A percentile compares a stretch with the other conserved stretches of the same genome.
Conservation (phyloP, 2,888 invertebrate genomes). For the Drosophila quinaria region DNA sequence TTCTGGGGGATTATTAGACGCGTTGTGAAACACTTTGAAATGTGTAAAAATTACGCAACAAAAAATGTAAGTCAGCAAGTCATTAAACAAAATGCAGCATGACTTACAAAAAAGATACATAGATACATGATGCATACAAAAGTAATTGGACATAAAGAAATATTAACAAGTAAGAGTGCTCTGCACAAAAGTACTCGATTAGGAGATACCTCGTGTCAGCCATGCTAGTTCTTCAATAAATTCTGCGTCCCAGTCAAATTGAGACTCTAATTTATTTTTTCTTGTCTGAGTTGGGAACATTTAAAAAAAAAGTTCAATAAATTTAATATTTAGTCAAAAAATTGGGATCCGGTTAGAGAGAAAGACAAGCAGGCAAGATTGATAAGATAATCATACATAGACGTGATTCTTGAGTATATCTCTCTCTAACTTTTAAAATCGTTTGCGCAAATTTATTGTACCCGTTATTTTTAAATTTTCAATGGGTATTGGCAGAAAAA, state of each 20-base stretch:
- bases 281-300: background rate
- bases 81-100: conserved; percentile 78
- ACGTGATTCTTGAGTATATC: background rate
- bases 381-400: background rate
- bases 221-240: background rate
- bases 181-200: background rate
- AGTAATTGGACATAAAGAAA: conserved; percentile 59
- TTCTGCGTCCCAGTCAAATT: background rate
- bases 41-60: conserved; percentile 33
- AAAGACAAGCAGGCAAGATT: background rate
- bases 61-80: conserved; percentile 62
- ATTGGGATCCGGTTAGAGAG: background rate
- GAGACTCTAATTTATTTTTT: background rate
- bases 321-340: background rate
- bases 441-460: background rate
- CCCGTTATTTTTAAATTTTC: background rate
- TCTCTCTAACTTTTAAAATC: background rate
- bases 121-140: conserved; percentile 21
- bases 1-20: conserved; percentile 18
- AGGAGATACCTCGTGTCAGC: conserved; percentile 2
- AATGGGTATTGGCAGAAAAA: conserved; percentile 26
- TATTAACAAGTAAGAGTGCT: conserved; percentile 35
- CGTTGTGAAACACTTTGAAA: conserved; percentile 46
- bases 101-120: conserved; percentile 58
- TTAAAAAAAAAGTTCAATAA: background rate